Evolutionary conservation across 2,113 vertebrate species (phyloP).

Genomic region (Equus quagga): DNA sequence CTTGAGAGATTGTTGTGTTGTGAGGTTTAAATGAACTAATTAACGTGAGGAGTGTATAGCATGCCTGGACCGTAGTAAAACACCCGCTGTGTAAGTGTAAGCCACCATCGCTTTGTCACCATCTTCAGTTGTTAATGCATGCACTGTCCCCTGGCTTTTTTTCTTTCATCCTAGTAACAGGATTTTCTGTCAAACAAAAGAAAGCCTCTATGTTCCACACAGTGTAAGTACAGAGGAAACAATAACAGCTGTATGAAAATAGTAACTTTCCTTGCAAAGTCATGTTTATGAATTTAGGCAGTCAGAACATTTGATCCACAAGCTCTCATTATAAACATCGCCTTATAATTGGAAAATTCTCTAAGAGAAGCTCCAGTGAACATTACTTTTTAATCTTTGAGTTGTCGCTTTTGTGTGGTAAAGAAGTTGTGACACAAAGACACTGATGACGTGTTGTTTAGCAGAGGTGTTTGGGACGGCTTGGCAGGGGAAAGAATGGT

Average conservation of each 20-base stretch:
- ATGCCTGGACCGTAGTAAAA: no score
- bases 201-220: background rate
- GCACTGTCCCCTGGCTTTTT: background rate
- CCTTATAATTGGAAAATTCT: background rate
- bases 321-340: background rate
- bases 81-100: rapidly evolving
- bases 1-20: background rate
- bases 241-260: background rate
- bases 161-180: background rate
- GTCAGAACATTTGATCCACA: background rate
- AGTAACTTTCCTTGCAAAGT: constrained; percentile 51
- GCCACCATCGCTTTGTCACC: rapidly evolving
- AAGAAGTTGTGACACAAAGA: background rate
- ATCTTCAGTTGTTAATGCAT: background rate
- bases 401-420: background rate
- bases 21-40: background rate
- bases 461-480: background rate
- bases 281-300: constrained; percentile 1
- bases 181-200: background rate
- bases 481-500: background rate
- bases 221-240: background rate
- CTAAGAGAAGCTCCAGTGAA: background rate
- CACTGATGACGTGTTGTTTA: rapidly evolving
- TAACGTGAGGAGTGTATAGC: background rate
- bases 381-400: background rate